Percentiles rank a stretch among this genome's conserved stretches.
Conservation (phyloP, 2,888 invertebrate species). For the Prostheceraeus crozeri region DNA sequence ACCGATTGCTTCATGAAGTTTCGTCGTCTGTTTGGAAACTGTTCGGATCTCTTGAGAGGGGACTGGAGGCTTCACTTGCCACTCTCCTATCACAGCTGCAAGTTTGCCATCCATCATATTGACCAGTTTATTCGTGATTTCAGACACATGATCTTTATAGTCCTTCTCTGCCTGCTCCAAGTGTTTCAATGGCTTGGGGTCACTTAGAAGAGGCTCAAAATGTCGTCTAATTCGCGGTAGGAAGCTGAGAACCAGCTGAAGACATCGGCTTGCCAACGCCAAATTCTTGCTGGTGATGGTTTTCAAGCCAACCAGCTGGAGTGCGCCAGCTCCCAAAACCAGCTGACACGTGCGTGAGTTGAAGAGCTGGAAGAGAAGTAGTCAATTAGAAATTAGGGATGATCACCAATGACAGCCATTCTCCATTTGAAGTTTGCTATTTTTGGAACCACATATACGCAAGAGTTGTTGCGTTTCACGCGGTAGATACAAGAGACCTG, state of each 20-base stretch:
- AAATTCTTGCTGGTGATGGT: slow-evolving; percentile 76
- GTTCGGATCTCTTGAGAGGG: slow-evolving; percentile 68
- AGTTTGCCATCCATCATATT: slow-evolving; percentile 78
- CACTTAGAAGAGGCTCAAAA: slow-evolving; percentile 53
- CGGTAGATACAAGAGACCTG: no score
- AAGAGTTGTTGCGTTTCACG: background rate
- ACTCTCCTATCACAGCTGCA: slow-evolving; percentile 64
- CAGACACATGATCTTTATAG: slow-evolving; percentile 72
- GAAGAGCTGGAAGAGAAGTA: slow-evolving; percentile 59
- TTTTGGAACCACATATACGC: background rate
- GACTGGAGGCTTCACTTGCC: slow-evolving; percentile 89
- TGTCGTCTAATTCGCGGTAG: slow-evolving; percentile 23
- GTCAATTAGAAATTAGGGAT: no score
- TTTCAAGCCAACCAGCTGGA: slow-evolving; percentile 74
- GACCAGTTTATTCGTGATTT: slow-evolving; percentile 82
- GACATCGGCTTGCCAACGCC: slow-evolving; percentile 59
- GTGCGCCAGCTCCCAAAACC: slow-evolving; percentile 88
- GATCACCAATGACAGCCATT: no score
- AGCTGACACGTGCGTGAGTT: slow-evolving; percentile 69
- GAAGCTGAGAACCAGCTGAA: slow-evolving; percentile 57
- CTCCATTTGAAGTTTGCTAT: no score
- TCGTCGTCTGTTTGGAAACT: slow-evolving; percentile 68
- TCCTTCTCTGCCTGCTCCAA: slow-evolving; percentile 57
- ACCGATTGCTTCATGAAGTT: slow-evolving; percentile 80
- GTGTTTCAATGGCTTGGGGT: slow-evolving; percentile 59